phyloP scores from a whole-genome alignment of 1,140 invertebrate genomes.

The Brachystomella parvula region DNA sequence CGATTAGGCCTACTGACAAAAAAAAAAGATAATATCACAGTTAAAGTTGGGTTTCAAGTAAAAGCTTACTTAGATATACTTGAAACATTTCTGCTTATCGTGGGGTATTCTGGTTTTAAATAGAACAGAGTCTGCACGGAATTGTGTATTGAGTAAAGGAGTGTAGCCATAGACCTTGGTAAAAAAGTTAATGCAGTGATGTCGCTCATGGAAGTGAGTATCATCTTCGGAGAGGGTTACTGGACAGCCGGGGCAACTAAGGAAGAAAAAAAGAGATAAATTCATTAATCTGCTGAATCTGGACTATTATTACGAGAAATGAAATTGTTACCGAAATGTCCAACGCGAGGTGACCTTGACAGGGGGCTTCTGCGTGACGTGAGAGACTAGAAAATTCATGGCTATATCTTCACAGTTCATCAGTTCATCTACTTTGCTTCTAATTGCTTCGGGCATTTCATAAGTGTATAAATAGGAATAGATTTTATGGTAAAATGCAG shows the following conservation, averaged over 20 bases:
- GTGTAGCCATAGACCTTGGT: conserved; percentile 94
- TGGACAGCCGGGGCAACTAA: conserved; percentile 94
- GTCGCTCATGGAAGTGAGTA: conserved; percentile 93
- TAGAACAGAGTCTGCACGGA: conserved; percentile 91
- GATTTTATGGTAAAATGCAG: conserved; percentile 95
- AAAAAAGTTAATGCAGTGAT: conserved; percentile 97
- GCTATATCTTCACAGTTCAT: conserved; percentile 99
- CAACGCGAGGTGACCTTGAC: conserved; percentile 65
- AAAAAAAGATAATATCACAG: not conserved
- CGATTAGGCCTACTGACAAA: no score
- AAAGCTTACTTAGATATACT: conserved; percentile 70
- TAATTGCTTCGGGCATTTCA: conserved; percentile 80
- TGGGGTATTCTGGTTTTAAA: conserved; percentile 98
- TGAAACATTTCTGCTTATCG: conserved; percentile 99
- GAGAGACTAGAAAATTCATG: conserved; percentile 98
- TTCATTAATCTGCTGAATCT: no score
- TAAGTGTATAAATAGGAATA: conserved; percentile 92
- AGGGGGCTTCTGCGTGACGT: conserved; percentile 91
- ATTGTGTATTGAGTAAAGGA: conserved; percentile 95
- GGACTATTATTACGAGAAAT: no score
- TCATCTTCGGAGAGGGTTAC: conserved; percentile 92
- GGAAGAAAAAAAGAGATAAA: no score
- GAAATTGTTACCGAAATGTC: conserved; percentile 16
- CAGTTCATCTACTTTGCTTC: conserved; percentile 95
- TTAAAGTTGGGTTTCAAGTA: not conserved